Evolutionary conservation across 2,113 vertebrate genomes (phyloP), one percentile per base, ranked within the genome.

Genomic region (Clinocottus analis): DNA sequence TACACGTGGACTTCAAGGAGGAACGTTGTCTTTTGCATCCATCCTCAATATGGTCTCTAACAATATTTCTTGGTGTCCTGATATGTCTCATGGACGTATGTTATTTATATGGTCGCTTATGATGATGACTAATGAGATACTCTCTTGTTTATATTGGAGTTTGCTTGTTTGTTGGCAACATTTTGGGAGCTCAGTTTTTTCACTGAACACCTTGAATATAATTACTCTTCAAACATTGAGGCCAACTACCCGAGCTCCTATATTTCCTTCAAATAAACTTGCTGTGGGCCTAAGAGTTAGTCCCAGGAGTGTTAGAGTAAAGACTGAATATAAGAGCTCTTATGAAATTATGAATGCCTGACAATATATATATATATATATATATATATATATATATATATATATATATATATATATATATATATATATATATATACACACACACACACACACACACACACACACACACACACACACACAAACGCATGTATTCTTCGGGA

Each of bases 141-240:
- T 39, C 16, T 62, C 51, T 4, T 17, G 70, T 62, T 56, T 47
- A 14, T 59, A 3, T 11, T 61, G 21, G 41, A 61, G 39, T 72
- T 61, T 21, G 17, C 17, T 43, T 33, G 23, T 62, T 62, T 70
- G 35, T 23, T 29, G 5, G 39, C 29, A 11, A 69, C 43, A 41
- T 61, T 61, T 55, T n/a, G 39, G 13, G 41, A 1, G 2, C n/a
- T 27, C 11, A 53, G 43, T 55, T 76, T 60, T 35, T 31, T 14
- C 23, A 7, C 55, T 23, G 45, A 39, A 19, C 17, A 72, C 25
- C 23, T 23, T 56, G 51, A 45, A 56, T 21, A 72, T 63, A 10
- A 72, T 71, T 21, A 56, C 47, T 56, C 59, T 6, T 27, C 47
- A 56, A 64, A 71, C 35, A 71, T 10, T 56, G 25, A 45, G 47